Percentiles rank a stretch among this genome's conserved stretches.
Evolutionary conservation across 1,140 invertebrate genomes (phyloP).

Genomic region (Rhyacophila brunnea): DNA sequence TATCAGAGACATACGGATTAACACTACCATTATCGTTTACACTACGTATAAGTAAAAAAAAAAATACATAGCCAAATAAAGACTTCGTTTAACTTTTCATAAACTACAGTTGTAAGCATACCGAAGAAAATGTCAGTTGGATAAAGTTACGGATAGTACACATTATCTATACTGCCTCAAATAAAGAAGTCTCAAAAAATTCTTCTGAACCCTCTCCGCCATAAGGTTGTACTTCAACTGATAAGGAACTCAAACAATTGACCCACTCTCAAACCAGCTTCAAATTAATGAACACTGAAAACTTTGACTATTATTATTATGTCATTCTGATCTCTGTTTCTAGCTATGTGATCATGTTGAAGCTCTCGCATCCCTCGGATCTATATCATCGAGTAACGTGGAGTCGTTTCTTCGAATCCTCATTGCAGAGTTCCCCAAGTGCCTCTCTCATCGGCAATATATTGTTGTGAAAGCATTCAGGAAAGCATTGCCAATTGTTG

Average conservation of each 20-base stretch:
- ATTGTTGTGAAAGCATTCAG: slow-evolving; percentile 21
- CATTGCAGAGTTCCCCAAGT: slow-evolving; percentile 24
- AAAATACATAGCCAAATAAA: background rate
- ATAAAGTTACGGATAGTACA: too few relatives aligned
- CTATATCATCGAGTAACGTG: slow-evolving; percentile 7
- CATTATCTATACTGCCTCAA: too few relatives aligned
- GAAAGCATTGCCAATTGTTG: slow-evolving; percentile 14
- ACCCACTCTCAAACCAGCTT: background rate
- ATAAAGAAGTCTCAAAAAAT: too few relatives aligned
- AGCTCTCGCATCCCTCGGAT: slow-evolving; percentile 21
- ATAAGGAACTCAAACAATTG: too few relatives aligned
- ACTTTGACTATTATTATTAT: background rate
- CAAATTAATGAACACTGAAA: background rate
- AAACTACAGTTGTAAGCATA: background rate
- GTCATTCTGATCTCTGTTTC: background rate
- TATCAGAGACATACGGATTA: too few relatives aligned
- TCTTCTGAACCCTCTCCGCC: too few relatives aligned
- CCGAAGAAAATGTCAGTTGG: background rate
- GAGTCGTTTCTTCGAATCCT: slow-evolving; percentile 14
- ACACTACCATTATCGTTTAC: too few relatives aligned
- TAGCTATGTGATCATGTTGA: slow-evolving; percentile 29
- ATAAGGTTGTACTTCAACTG: too few relatives aligned
- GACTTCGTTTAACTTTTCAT: background rate
- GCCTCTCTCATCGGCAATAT: slow-evolving; percentile 19
- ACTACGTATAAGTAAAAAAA: too few relatives aligned